Base-by-base conservation (phyloP, 2,888 invertebrate species). In the Drosophila suboccidentalis region DNA sequence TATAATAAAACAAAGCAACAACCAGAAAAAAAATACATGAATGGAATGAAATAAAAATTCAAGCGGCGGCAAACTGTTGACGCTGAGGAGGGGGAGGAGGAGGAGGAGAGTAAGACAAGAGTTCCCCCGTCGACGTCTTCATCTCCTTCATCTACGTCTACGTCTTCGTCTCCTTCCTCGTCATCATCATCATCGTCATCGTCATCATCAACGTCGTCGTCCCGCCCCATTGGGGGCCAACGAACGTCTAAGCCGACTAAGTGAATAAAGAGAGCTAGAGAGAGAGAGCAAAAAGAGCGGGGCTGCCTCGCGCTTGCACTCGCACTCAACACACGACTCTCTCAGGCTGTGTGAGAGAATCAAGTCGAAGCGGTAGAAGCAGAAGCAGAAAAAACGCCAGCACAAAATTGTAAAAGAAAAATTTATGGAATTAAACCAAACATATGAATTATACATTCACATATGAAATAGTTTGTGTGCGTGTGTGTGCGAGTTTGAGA, bases 391-490 rank as follows among this genome's bases (percentile, higher is more conserved):
- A 64, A 46, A 61, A 46, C 26, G 47, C 36, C 69, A 75, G 75
- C 62, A 71, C 68, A 82, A 78, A 80, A 80, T 80, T 81, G 86
- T 82, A 88, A 88, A 84, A 80, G 78, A 88, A 78, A 84, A 84
- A 78, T 84, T 62, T 86, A 80, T 84, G 89, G 83, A 84, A 86
- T 86, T 80, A 88, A 84, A 78, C 83, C 87, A 80, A 82, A 78
- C 71, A 80, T 82, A 87, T 82, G 78, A 82, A 83, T 83, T 83
- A 88, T 77, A 72, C 70, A 76, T 70, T 69, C 79, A 70, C 68
- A 79, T 67, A 70, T 51, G 55, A 66, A 47, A 75, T 55, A 58
- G 29, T 41, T 32, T 3, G 11, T n/a, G 15, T 34, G 34, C 3
- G 19, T 54, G 22, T 41, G 36, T 47, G 15, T 58, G 38, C 43